Base-by-base conservation (phyloP, 2,797 vertebrate species). In the Chelidonichthys spinosus region DNA sequence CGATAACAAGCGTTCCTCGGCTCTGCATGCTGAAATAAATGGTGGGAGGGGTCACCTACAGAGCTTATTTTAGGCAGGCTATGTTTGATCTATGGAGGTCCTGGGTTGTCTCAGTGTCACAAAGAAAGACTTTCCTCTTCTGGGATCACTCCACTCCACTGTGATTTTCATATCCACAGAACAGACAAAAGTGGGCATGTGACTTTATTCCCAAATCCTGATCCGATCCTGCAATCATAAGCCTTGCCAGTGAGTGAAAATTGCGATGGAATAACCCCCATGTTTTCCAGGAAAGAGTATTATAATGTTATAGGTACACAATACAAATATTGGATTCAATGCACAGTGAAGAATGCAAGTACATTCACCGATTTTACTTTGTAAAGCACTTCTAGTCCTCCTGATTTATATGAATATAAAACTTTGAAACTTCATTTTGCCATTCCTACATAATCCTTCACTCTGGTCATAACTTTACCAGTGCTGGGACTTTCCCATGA, bases 91-190 rank as follows among this genome's bases (percentile, higher is more conserved):
- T 93, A 91, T 91, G 81, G 87, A 87, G 87, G 89, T 87, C 87
- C 92, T 93, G 87, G 85, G 72, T 85, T 90, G 85, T 86, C 84
- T 93, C 94, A 94, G 87, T 92, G 92, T 93, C 90, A 92, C 65
- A 52, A 50, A 65, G 78, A 92, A 92, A 84, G 92, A 89, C 89
- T 77, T 82, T 82, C 84, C 81, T 81, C 77, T 73, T 84, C 63
- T 78, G 76, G 80, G 79, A 90, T 85, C 79, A 52, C 60, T 73
- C 77, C n/a, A 18, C 74, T 78, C 61, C 64, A 79, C 81, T 83
- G 74, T 81, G 79, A 88, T 77, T 85, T 84, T 76, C 69, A 76
- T 62, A 79, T 85, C 72, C 25, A 69, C 43, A 47, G 69, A 69
- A 62, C 40, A 68, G 70, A 72, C 60, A 61, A 58, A 74, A 63